Evolutionary conservation across 1,140 invertebrate species (phyloP), one percentile per base, ranked within the genome.

Genomic region (Drosophila punjabiensis): DNA sequence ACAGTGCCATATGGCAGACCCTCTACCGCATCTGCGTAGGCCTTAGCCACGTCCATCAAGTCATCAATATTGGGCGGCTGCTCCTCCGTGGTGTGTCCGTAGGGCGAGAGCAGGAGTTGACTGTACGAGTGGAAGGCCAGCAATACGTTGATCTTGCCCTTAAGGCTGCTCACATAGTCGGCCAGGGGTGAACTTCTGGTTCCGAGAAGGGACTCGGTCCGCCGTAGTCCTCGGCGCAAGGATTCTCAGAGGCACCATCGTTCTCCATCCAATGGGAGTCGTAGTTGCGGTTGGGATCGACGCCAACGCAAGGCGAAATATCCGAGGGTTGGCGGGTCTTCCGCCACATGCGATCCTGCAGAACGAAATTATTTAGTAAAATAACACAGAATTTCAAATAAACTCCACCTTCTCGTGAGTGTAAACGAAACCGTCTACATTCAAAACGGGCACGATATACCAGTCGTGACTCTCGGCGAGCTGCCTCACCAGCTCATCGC

Each of bases 121-220:
- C 94, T 84, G 45, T 93, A 94, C 0, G 94, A 94, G 81, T 95
- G 94, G 47, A 95, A 93, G 4, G 95, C 94, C 16, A 96, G 64
- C 77, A 95, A 94, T 7, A 95, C 69, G 24, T 94, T 94, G 0
- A 94, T 80, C 8, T 93, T 89, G 14, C 91, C 65, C 14, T 89
- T 93, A 28, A 95, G 94, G 5, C 92, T 78, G 33, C 92, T 76
- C 2, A 96, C 90, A 58, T 94, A 95, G 14, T 95, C 91, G 1
- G 95, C 94, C 9, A 97, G 5, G 95, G 94, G 39, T 92, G 93
- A 0, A 95, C 95, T 93, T 98, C 97, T 0, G 94, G 93, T 93
- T 98, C 97, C 0, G 97, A 98, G 76, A 97, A 97, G 0, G 96
- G 92, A n/a, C 93, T 92, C 0, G 94, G 92, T 0, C 97, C 97